A percentile compares a stretch with the other conserved stretches of the same genome.
Evolutionary conservation across 2,888 invertebrate species (phyloP).

Genomic region (Cactoblastis cactorum): DNA sequence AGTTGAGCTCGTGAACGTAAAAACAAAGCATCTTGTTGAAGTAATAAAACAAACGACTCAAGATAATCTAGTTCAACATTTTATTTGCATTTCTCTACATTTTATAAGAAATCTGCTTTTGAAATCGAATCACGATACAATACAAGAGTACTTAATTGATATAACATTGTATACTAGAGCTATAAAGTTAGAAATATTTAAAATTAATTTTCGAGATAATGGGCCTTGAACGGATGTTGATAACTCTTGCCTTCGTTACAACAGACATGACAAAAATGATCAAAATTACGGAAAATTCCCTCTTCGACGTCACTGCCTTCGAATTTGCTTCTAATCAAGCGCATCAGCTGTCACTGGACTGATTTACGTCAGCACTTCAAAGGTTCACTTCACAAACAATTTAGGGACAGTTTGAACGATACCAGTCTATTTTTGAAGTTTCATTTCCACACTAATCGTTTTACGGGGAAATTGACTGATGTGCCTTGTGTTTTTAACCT

Average conservation of each 20-base stretch:
- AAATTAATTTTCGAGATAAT: too few relatives aligned
- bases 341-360: constrained; percentile 5
- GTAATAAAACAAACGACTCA: constrained; percentile 4
- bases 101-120: not conserved
- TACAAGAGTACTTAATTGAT: too few relatives aligned
- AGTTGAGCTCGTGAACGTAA: not conserved
- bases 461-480: not conserved
- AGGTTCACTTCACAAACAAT: constrained; percentile 3
- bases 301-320: not conserved
- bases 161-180: too few relatives aligned
- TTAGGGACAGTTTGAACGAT: constrained; percentile 2
- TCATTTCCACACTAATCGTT: not conserved
- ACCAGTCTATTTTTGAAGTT: constrained; percentile 1
- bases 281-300: not conserved
- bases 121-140: not conserved
- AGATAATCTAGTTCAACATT: not conserved
- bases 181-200: too few relatives aligned
- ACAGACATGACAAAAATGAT: not conserved
- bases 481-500: constrained; percentile 7
- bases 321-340: constrained; percentile 1
- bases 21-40: not conserved
- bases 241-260: too few relatives aligned
- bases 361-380: constrained; percentile 4
- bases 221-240: too few relatives aligned
- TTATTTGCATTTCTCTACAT: not conserved